Evolutionary conservation across 2,113 vertebrate genomes (phyloP), one percentile per base, ranked within the genome.

Genomic region (Mohoua ochrocephala): DNA sequence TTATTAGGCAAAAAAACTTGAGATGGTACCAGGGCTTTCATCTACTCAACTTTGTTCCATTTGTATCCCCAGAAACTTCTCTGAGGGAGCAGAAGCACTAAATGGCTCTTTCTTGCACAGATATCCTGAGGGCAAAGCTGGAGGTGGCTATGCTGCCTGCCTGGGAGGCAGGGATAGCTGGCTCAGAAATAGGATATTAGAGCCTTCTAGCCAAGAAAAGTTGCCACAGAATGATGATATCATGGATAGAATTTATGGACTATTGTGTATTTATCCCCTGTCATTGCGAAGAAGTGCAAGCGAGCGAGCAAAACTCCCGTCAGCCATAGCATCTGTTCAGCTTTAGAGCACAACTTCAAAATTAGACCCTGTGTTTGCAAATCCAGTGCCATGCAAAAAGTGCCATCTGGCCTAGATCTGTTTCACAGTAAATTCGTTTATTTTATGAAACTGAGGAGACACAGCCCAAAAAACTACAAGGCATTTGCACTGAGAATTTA

Each of bases 351-450:
- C 4, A 81, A 70, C 67, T 96, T 92, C 87, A 93, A 45, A 95
- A 90, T 94, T 76, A 95, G 75, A 83, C 31, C 37, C 52, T 17
- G n/a, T 76, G 78, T 95, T 96, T 96, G 84, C 80, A 95, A 96
- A 94, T 92, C 86, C 56, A 87, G 33, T 41, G 73, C 84, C 65
- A 60, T 87, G 77, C 57, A 96, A 19, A 57, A 91, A 80, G 53
- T 76, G 67, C 87, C 93, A 95, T 96, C 81, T 96, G 84, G 89
- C 74, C 74, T 73, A 35, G 57, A 54, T 82, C 84, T 91, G 6
- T 65, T 16, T 85, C 75, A 45, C 87, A 91, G 87, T 39, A 89
- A 79, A 65, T 35, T 37, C 16, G 2, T 64, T 80, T 85, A 49
- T 88, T 95, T 95, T 74, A 52, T 86, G 92, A 90, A 91, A 84